Evolutionary conservation across 2,113 vertebrate genomes (phyloP).

Genomic region (Galeopterus variegatus): DNA sequence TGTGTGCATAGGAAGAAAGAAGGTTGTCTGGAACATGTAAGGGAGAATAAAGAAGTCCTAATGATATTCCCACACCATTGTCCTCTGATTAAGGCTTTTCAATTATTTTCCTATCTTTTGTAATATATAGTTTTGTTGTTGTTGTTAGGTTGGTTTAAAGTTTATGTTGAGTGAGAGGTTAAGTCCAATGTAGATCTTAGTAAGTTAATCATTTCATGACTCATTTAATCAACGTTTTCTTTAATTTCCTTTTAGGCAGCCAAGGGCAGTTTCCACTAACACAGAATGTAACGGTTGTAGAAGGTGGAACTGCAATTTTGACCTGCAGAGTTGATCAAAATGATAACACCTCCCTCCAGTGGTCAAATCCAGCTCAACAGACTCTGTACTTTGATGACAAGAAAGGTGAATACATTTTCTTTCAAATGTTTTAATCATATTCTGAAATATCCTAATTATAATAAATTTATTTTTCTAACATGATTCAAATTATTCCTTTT

Average conservation of each 20-base stretch:
- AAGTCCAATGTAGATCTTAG: conserved; percentile 6
- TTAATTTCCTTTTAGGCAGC: conserved; percentile 89
- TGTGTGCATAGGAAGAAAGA: not conserved
- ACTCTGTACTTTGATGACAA: conserved; percentile 99
- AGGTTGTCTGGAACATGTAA: not conserved
- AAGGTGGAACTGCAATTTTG: conserved; percentile 97
- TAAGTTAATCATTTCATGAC: conserved; percentile 78
- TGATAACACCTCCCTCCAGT: conserved; percentile 99
- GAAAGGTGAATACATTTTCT: conserved; percentile 93
- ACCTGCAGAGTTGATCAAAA: conserved; percentile 99
- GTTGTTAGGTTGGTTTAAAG: not conserved
- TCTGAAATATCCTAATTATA: conserved; percentile 79
- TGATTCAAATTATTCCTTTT: conserved; percentile 83
- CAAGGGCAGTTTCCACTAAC: conserved; percentile 98
- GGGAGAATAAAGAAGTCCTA: not conserved
- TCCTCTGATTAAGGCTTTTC: conserved; percentile 13
- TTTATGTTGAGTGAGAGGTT: conserved; percentile 55
- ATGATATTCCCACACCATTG: not conserved
- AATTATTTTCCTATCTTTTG: conserved; percentile 5
- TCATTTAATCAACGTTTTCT: conserved; percentile 74
- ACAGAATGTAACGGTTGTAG: conserved; percentile 97
- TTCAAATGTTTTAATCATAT: conserved; percentile 74
- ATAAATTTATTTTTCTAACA: conserved; percentile 82
- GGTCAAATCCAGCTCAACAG: conserved; percentile 99
- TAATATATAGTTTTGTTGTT: not conserved